Percentiles rank a stretch among this genome's conserved stretches.
phyloP scores from a whole-genome alignment of 2,888 invertebrate genomes.

The Agriopis marginaria region DNA sequence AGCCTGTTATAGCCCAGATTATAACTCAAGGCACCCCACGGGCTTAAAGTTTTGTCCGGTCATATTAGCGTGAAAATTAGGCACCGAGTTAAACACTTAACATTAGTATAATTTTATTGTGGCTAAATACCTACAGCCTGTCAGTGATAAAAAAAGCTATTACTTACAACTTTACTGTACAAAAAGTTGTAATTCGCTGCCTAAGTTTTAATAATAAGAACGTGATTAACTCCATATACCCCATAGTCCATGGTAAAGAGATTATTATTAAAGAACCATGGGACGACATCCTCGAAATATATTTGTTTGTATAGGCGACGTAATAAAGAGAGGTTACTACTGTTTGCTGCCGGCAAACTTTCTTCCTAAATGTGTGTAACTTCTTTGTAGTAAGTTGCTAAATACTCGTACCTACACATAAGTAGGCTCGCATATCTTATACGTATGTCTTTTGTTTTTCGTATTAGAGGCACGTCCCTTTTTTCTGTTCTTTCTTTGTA shows the following conservation, averaged over 20 bases:
- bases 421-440: conserved; percentile 21
- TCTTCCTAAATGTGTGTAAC: conserved; percentile 59
- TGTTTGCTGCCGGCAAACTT: conserved; percentile 65
- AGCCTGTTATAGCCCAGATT: no score
- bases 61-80: no score
- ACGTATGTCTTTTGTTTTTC: conserved; percentile 31
- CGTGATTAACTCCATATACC: background rate
- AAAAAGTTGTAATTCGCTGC: no score
- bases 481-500: conserved; percentile 37
- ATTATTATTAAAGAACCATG: conserved; percentile 41
- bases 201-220: background rate
- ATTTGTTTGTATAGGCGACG: conserved; percentile 62
- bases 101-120: no score
- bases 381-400: conserved; percentile 52
- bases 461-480: conserved; percentile 33
- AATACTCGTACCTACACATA: conserved; percentile 17
- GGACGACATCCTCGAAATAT: conserved; percentile 44
- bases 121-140: no score
- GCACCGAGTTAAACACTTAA: no score
- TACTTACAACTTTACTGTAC: no score
- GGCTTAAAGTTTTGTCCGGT: no score
- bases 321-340: conserved; percentile 64
- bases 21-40: no score
- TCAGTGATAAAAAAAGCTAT: no score
- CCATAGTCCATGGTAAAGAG: conserved; percentile 34